Evolutionary conservation across 2,888 invertebrate species (phyloP).

Genomic region (Sepioteuthis lessoniana): DNA sequence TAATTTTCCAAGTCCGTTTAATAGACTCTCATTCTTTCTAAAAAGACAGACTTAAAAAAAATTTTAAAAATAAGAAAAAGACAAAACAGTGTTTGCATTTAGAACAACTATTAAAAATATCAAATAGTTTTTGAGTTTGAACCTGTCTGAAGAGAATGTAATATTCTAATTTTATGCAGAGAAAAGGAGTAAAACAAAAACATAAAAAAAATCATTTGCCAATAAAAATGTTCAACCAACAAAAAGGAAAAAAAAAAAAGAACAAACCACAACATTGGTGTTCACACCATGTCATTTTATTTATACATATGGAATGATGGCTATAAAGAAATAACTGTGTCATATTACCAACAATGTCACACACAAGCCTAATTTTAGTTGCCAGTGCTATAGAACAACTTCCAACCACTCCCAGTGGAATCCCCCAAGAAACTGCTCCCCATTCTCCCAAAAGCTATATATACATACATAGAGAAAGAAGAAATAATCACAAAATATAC

Average conservation of each 20-base stretch:
- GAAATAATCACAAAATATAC: slow-evolving; percentile 11
- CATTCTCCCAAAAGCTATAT: background rate
- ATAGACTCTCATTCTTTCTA: too few relatives aligned
- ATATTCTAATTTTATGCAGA: background rate
- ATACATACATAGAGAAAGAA: background rate
- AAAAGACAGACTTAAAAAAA: too few relatives aligned
- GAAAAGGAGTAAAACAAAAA: background rate
- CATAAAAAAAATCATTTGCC: background rate
- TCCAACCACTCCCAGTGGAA: background rate
- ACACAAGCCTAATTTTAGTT: background rate
- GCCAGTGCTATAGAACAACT: slow-evolving; percentile 33
- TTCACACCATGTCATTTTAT: background rate
- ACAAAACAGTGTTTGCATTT: too few relatives aligned
- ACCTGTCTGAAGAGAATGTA: too few relatives aligned
- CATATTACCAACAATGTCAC: slow-evolving; percentile 20
- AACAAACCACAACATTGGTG: background rate
- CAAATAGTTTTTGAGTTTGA: too few relatives aligned
- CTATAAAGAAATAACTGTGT: slow-evolving; percentile 21
- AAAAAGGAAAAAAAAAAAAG: background rate
- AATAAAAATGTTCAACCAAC: background rate
- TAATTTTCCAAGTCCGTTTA: too few relatives aligned
- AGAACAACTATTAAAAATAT: too few relatives aligned
- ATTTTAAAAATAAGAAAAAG: too few relatives aligned
- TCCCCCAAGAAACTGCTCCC: slow-evolving; percentile 17
- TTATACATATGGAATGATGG: slow-evolving; percentile 21